A percentile compares a stretch with the other conserved stretches of the same genome.
Conservation (phyloP, 2,888 invertebrate species). For the Parthenolecanium corni region DNA sequence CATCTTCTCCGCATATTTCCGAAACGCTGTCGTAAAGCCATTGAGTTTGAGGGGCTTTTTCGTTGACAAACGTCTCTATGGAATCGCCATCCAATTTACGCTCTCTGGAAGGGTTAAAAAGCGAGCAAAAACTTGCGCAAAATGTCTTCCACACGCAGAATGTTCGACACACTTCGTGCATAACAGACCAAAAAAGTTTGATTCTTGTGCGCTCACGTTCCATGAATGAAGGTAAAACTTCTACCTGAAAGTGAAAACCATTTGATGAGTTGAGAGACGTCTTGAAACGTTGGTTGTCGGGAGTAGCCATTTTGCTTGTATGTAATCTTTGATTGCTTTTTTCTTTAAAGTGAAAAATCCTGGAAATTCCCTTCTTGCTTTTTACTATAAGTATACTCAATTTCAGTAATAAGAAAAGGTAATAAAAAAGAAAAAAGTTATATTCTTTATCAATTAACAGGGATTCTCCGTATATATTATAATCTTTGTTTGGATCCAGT, state of each 20-base stretch:
- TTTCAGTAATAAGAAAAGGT: too few relatives aligned
- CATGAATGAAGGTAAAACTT: slow-evolving; percentile 10
- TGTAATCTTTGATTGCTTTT: too few relatives aligned
- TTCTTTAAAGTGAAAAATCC: too few relatives aligned
- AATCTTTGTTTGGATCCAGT: too few relatives aligned
- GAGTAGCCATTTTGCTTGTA: too few relatives aligned
- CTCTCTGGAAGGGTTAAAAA: slow-evolving; percentile 8
- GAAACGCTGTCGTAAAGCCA: slow-evolving; percentile 16
- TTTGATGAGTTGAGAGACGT: background rate
- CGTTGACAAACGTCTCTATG: background rate
- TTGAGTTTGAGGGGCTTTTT: background rate
- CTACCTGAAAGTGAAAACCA: slow-evolving; percentile 10
- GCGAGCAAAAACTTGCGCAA: slow-evolving; percentile 6
- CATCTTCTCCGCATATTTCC: slow-evolving; percentile 15
- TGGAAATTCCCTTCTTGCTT: too few relatives aligned
- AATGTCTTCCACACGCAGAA: slow-evolving; percentile 25
- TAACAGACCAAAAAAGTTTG: slow-evolving; percentile 19
- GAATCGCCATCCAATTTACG: background rate
- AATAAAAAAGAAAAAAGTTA: too few relatives aligned
- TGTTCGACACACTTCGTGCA: slow-evolving; percentile 24
- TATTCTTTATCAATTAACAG: too few relatives aligned
- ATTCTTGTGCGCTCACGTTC: slow-evolving; percentile 12
- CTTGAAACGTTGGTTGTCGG: too few relatives aligned
- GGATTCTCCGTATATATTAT: too few relatives aligned
- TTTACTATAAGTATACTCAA: too few relatives aligned